Conservation (phyloP, 2,797 vertebrate genomes). For the Eremophila alpestris region DNA sequence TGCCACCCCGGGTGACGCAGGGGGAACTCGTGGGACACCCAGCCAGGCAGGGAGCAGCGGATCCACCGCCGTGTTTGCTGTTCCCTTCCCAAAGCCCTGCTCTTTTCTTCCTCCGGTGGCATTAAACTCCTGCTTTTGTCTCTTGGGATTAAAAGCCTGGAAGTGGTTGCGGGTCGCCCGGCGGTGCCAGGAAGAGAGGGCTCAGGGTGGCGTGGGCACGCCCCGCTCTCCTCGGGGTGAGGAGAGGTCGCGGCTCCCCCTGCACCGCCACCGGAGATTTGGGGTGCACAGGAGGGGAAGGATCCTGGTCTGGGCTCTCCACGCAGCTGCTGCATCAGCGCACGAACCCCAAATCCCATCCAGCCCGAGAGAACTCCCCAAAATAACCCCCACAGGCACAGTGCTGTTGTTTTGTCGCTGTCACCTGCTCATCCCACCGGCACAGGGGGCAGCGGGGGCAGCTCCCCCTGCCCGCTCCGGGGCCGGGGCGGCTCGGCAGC, state of each 20-base stretch:
- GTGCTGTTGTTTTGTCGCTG: fast-evolving
- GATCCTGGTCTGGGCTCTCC: neutral
- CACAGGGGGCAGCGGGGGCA: fast-evolving
- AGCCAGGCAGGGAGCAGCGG: neutral
- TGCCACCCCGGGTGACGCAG: neutral
- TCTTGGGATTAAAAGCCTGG: constrained; percentile 52
- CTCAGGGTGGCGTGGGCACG: neutral
- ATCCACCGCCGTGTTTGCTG: constrained; percentile 40
- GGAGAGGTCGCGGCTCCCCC: neutral
- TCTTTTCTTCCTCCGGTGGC: constrained; percentile 14
- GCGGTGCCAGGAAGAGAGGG: constrained; percentile 29
- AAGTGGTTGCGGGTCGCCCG: neutral
- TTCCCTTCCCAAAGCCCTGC: constrained; percentile 48
- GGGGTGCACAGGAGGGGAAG: neutral
- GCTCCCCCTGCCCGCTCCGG: neutral
- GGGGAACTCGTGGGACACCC: neutral
- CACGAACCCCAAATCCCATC: neutral
- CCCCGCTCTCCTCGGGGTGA: neutral
- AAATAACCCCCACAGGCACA: fast-evolving
- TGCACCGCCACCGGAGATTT: fast-evolving
- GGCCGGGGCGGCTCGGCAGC: neutral
- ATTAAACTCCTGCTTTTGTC: constrained; percentile 51
- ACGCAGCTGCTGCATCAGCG: fast-evolving
- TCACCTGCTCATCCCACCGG: fast-evolving
- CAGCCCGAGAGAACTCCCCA: fast-evolving